Evolutionary conservation across 37 sponge, comb jelly and placozoan genomes (phyloP), one percentile per base, ranked within the genome.

Genomic region (Aphrocallistes beatrix): DNA sequence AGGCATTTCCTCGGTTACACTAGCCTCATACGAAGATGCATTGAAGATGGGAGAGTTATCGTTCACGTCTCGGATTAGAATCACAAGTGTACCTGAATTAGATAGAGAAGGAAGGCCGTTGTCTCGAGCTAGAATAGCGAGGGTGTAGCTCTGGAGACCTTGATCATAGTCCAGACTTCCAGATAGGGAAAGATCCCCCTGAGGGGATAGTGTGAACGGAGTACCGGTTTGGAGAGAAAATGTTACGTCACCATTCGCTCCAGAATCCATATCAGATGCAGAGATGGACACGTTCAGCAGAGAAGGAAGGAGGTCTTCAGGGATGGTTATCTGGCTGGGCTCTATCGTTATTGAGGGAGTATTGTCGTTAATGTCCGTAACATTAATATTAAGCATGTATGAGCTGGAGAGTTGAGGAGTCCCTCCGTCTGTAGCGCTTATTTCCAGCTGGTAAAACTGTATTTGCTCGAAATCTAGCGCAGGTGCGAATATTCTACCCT

Each of bases 351-450:
- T 6, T 25, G 69, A 9, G 6, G 94, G 94, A 39, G 91, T 69
- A 8, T 45, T 51, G 51, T 90, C 91, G 60, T 90, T 87, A 3
- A 90, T 39, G 50, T 91, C 87, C 1, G 84, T 51, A 13, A 94
- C 87, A 28, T 1, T 84, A 30, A 94, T 39, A 0, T 47, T 48
- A 0, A 89, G 51, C 0, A 23, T 21, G 50, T 81, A 83, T 30
- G 85, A 39, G 10, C 85, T 16, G 42, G 23, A 69, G 37, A 82
- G 81, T 13, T 83, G 45, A 8, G 89, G 87, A 23, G 1, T 83
- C 13, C 93, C 93, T 16, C 51, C 81, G 83, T 93, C 93, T 3
- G 10, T 39, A 19, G 89, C 93, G 17, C 51, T 87, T 1, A 93
- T 51, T 37, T 37, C 37, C 25, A 93, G 83, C 37, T 45, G 69